Evolutionary conservation across 2,113 vertebrate genomes (phyloP).

Genomic region (Ptychochromis oligacanthus): DNA sequence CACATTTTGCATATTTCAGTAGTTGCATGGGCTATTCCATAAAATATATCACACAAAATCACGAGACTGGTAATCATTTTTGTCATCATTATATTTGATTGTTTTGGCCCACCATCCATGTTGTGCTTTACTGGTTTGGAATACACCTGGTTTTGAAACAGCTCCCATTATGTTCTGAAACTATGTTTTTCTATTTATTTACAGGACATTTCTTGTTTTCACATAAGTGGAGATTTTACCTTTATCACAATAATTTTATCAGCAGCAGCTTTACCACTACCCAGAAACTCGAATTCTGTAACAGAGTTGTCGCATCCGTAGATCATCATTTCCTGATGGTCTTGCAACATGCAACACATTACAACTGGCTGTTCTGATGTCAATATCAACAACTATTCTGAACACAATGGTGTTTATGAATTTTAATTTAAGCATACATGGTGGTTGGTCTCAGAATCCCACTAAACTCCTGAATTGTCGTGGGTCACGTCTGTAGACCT

Average conservation of each 20-base stretch:
- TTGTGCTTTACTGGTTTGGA: background rate
- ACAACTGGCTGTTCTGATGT: background rate
- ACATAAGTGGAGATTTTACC: fast-evolving
- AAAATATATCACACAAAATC: background rate
- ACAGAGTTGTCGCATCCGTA: background rate
- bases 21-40: background rate
- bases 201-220: background rate
- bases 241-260: background rate
- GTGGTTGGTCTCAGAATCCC: background rate
- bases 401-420: background rate
- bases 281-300: background rate
- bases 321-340: background rate
- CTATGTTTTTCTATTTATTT: background rate
- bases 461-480: background rate
- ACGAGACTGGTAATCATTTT: fast-evolving
- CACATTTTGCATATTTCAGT: background rate
- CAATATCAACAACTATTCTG: background rate
- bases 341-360: background rate
- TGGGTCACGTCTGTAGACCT: too few species aligned
- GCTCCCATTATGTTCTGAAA: background rate
- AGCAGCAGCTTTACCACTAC: background rate
- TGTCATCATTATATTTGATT: background rate
- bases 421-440: background rate
- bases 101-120: too few species aligned
- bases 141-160: background rate